Evolutionary conservation across 2,888 invertebrate genomes (phyloP).

Genomic region (Incurvaria masculella): DNA sequence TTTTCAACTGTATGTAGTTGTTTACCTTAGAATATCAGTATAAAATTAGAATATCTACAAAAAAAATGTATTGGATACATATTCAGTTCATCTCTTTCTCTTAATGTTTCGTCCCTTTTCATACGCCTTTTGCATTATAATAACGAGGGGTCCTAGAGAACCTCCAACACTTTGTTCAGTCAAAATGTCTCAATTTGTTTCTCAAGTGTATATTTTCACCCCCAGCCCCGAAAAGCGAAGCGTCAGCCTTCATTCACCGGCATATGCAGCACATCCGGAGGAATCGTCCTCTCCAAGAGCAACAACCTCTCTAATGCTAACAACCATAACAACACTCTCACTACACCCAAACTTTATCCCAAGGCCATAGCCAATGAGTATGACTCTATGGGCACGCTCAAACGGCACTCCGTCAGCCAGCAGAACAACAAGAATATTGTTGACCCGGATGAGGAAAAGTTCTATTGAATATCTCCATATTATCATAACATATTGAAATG

Average conservation of each 20-base stretch:
- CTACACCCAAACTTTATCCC: slow-evolving; percentile 65
- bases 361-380: slow-evolving; percentile 73
- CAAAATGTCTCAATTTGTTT: neutral
- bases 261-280: slow-evolving; percentile 43
- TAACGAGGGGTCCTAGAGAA: too few relatives aligned
- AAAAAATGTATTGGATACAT: too few relatives aligned
- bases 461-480: slow-evolving; percentile 50
- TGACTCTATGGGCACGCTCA: slow-evolving; percentile 69
- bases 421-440: slow-evolving; percentile 61
- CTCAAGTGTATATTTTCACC: slow-evolving; percentile 13
- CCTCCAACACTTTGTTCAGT: too few relatives aligned
- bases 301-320: slow-evolving; percentile 61
- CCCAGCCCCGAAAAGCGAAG: slow-evolving; percentile 54
- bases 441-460: slow-evolving; percentile 64
- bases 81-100: too few relatives aligned
- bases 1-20: too few relatives aligned
- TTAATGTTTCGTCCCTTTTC: too few relatives aligned
- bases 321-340: slow-evolving; percentile 55
- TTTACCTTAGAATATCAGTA: too few relatives aligned
- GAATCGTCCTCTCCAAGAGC: slow-evolving; percentile 52
- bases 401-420: slow-evolving; percentile 72
- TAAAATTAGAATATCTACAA: too few relatives aligned
- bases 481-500: slow-evolving; percentile 70
- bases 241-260: slow-evolving; percentile 71
- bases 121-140: too few relatives aligned